A percentile compares a stretch with the other conserved stretches of the same genome.
Evolutionary conservation across 2,888 invertebrate genomes (phyloP).

Genomic region (Parapristionchus giblindavisi): DNA sequence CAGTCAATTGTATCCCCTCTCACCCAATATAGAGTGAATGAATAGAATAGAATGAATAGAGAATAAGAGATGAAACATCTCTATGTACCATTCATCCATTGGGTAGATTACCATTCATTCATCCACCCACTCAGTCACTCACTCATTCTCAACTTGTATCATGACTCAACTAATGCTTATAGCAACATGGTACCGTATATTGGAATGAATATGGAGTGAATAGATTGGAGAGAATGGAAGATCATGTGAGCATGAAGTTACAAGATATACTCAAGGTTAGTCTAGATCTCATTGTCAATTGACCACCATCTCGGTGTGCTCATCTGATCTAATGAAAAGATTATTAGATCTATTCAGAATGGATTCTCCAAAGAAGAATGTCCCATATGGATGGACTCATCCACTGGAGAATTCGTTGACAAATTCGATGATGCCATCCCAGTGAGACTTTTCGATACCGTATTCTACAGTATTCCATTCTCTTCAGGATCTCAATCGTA

Average conservation of each 20-base stretch:
- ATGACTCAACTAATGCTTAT: slow-evolving; percentile 47
- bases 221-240: slow-evolving; percentile 77
- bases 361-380: slow-evolving; percentile 83
- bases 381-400: slow-evolving; percentile 97
- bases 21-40: background rate
- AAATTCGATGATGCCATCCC: slow-evolving; percentile 31
- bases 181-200: slow-evolving; percentile 98
- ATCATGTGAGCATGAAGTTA: slow-evolving; percentile 71
- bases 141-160: no score
- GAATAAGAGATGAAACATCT: no score
- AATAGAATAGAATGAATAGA: no score
- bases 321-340: background rate
- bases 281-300: no score
- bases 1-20: no score
- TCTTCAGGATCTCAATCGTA: slow-evolving; percentile 51
- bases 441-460: slow-evolving; percentile 2
- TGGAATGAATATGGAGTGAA: slow-evolving; percentile 84
- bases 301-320: no score
- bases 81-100: no score
- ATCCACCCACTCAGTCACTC: no score
- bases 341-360: slow-evolving; percentile 58
- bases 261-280: slow-evolving; percentile 43
- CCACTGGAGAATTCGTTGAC: slow-evolving; percentile 75
- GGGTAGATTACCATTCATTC: no score
- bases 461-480: background rate